Evolutionary conservation across 1,140 invertebrate species (phyloP).

Genomic region (Ctenoplectra terminalis): DNA sequence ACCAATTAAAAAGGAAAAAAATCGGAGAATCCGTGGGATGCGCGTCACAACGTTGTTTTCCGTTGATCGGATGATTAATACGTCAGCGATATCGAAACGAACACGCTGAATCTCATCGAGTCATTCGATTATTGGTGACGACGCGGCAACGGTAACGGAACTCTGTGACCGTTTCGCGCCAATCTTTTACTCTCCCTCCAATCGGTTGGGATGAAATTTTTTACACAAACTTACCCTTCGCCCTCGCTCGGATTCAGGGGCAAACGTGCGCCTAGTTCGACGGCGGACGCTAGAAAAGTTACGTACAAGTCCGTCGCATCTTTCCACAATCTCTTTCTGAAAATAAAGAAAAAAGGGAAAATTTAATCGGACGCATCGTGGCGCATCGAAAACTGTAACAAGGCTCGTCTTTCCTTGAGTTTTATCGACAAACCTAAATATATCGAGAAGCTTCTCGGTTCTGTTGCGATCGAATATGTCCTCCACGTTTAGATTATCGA

Average conservation of each 20-base stretch:
- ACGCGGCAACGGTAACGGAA: conserved; percentile 10
- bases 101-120: conserved; percentile 36
- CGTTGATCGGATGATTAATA: conserved; percentile 64
- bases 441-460: conserved; percentile 88
- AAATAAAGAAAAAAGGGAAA: conserved; percentile 26
- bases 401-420: neutral
- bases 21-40: conserved; percentile 26
- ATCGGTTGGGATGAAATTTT: neutral
- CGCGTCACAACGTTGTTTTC: conserved; percentile 72
- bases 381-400: neutral
- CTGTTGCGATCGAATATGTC: conserved; percentile 88
- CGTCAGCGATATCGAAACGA: conserved; percentile 69
- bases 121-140: conserved; percentile 10
- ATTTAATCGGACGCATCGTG: neutral
- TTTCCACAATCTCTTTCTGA: conserved; percentile 83
- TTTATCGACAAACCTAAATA: conserved; percentile 84
- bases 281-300: conserved; percentile 92
- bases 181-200: too few species aligned
- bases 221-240: conserved; percentile 88
- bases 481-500: conserved; percentile 93
- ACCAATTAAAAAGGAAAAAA: conserved; percentile 38
- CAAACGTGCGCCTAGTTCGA: conserved; percentile 91
- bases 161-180: neutral
- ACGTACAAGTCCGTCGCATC: conserved; percentile 88
- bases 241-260: conserved; percentile 91